Conservation (phyloP, 2,113 vertebrate species). For the Fulica atra region DNA sequence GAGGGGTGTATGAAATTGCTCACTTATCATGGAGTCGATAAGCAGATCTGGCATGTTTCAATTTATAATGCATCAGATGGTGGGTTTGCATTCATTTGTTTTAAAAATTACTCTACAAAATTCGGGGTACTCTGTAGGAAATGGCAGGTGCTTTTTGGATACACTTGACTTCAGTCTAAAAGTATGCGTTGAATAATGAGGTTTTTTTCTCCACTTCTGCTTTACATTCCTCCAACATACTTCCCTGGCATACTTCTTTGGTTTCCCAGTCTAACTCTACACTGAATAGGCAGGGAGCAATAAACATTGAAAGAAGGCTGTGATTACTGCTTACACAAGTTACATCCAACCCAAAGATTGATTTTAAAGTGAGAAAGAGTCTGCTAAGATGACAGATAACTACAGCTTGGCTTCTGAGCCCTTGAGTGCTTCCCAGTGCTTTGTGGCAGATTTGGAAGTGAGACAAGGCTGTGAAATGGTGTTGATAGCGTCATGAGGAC, state of each 20-base stretch:
- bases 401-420: background rate
- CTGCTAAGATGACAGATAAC: background rate
- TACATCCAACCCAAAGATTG: background rate
- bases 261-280: background rate
- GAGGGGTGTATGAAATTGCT: background rate
- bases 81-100: background rate
- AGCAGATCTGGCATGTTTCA: background rate
- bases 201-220: background rate
- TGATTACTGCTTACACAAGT: background rate
- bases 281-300: background rate
- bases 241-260: background rate
- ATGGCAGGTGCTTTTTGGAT: background rate
- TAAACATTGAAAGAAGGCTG: background rate
- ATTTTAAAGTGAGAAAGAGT: slow-evolving; percentile 5
- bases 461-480: background rate
- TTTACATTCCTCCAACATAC: background rate
- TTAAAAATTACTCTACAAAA: background rate
- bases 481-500: fast-evolving
- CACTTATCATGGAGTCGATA: background rate
- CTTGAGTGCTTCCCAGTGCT: background rate
- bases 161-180: background rate
- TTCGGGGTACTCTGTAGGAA: background rate
- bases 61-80: background rate
- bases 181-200: background rate
- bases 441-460: background rate